Conservation (phyloP, 2,888 invertebrate species). For the Drosophila robusta region DNA sequence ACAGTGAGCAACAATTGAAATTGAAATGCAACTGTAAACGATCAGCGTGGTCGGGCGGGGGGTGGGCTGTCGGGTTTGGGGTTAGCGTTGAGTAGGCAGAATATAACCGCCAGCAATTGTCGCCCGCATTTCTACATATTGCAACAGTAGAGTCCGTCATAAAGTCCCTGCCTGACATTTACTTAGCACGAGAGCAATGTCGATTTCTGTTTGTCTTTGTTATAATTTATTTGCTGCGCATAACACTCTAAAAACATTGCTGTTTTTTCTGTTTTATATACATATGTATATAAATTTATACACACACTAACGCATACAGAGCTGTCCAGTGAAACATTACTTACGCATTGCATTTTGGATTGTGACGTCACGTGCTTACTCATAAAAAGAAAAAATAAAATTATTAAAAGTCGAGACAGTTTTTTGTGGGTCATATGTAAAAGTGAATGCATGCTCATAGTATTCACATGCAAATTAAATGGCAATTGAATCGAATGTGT, state of each 20-base stretch:
- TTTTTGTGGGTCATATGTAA: slow-evolving; percentile 23
- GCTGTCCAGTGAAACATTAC: slow-evolving; percentile 1
- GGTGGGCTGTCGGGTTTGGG: neutral
- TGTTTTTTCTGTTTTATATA: slow-evolving; percentile 9
- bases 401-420: neutral
- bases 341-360: slow-evolving; percentile 6
- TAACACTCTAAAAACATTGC: slow-evolving; percentile 21
- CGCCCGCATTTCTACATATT: slow-evolving; percentile 47
- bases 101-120: slow-evolving; percentile 28
- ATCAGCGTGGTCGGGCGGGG: slow-evolving; percentile 8
- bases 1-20: slow-evolving; percentile 57
- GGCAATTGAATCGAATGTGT: slow-evolving; percentile 4
- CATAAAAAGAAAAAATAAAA: neutral
- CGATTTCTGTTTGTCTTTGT: slow-evolving; percentile 31
- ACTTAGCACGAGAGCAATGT: slow-evolving; percentile 1
- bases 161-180: neutral
- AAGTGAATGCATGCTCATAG: neutral
- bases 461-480: slow-evolving; percentile 10
- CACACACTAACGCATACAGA: slow-evolving; percentile 14
- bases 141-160: slow-evolving; percentile 30
- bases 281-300: neutral
- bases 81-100: neutral
- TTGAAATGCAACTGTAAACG: slow-evolving; percentile 58
- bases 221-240: slow-evolving; percentile 58
- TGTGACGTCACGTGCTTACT: slow-evolving; percentile 20